Base-by-base conservation (phyloP, 2,888 invertebrate genomes). In the Noctua janthe region DNA sequence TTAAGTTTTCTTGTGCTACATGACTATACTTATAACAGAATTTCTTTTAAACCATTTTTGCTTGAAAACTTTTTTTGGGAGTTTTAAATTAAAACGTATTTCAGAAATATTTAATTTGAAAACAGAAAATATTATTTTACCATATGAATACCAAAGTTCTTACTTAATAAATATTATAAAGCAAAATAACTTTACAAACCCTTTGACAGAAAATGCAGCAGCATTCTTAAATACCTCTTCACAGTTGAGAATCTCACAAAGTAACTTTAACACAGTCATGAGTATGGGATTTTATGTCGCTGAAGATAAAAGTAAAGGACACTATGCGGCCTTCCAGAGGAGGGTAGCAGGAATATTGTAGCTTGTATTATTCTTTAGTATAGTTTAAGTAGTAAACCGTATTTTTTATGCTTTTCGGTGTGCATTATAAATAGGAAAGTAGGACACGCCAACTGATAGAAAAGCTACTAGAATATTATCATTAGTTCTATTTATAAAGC, bases 1-100 rank as follows among this genome's bases (percentile, higher is more conserved):
- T 71, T 54, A 51, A 74, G 54, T 84, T 85, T 75, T 83, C n/a
- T 81, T 83, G 66, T 80, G 56, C 8, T 20, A 43, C 29, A 74
- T 43, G 56, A 29, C 49, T 54, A 39, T 72, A 51, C 23, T 59
- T 73, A 35, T n/a, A 54, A 72, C 43, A 59, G 13, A 69, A 43
- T 51, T 51, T 82, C 15, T 59, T 81, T 39, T 54, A 15, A 15
- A 67, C 43, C 10, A 15, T n/a, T n/a, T 56, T 74, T 29, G 49
- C 39, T 56, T 5, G 0, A 47, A 1, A 54, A 54, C 15, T 15
- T 20, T n/a, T 29, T 49, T 39, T 11, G 8, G n/a, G 15, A n/a
- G 0, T 62, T 62, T 47, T 15, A 64, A 17, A 15, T 11, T n/a
- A 69, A 77, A 47, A 62, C 23, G 17, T 43, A n/a, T 29, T 47